A percentile compares a stretch with the other conserved stretches of the same genome.
Evolutionary conservation across 2,888 invertebrate species (phyloP).

Genomic region (Diloba caeruleocephala): DNA sequence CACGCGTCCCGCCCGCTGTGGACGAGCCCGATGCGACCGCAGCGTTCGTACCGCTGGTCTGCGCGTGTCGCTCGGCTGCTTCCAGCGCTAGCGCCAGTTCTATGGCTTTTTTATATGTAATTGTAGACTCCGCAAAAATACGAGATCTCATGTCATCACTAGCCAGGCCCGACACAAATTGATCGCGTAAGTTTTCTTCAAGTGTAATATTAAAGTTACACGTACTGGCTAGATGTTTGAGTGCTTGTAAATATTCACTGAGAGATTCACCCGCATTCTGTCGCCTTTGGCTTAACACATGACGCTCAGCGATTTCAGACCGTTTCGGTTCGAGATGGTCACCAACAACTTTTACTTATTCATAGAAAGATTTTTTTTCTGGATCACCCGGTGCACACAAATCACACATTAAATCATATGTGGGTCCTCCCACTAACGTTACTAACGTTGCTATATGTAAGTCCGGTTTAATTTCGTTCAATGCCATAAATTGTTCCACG

Average conservation of each 20-base stretch:
- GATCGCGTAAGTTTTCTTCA: no score
- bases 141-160: constrained; percentile 7
- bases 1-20: not conserved
- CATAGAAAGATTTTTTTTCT: not conserved
- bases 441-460: constrained; percentile 2
- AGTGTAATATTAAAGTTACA: no score
- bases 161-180: not conserved
- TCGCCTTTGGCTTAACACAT: no score
- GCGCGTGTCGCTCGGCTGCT: constrained; percentile 6
- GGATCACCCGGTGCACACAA: constrained; percentile 1
- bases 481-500: constrained; percentile 3
- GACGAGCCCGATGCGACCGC: not conserved
- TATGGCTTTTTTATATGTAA: constrained; percentile 5
- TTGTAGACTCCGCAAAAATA: constrained; percentile 3
- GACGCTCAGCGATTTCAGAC: no score
- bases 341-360: not conserved
- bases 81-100: constrained; percentile 2
- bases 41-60: constrained; percentile 1
- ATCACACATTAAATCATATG: constrained; percentile 2
- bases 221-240: no score
- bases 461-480: not conserved
- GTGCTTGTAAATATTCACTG: constrained; percentile 2
- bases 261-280: constrained; percentile 5
- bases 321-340: constrained; percentile 2
- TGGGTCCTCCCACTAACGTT: not conserved